Evolutionary conservation across 2,113 vertebrate genomes (phyloP).

Genomic region (Pholis gunnellus): DNA sequence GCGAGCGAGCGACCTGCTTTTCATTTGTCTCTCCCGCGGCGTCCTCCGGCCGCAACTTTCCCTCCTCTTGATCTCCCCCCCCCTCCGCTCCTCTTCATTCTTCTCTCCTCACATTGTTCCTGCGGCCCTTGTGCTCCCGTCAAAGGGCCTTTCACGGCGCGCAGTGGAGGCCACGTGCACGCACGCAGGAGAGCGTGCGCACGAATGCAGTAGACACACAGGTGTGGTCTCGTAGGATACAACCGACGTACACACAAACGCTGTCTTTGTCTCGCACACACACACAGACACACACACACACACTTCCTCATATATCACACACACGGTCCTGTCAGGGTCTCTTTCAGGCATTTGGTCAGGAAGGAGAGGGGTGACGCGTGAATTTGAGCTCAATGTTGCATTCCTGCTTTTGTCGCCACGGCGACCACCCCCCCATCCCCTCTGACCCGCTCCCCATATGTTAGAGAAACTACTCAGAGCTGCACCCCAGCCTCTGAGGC

Average conservation of each 20-base stretch:
- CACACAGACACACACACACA: background rate
- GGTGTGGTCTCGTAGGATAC: slow-evolving; percentile 33
- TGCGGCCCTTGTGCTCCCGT: slow-evolving; percentile 52
- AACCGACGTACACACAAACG: background rate
- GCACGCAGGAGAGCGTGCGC: slow-evolving; percentile 16
- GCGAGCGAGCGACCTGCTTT: background rate
- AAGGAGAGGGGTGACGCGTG: slow-evolving; percentile 42
- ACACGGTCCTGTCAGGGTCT: slow-evolving; percentile 44
- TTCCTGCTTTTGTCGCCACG: slow-evolving; percentile 78
- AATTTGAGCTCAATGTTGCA: slow-evolving; percentile 65
- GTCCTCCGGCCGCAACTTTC: background rate
- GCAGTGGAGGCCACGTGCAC: background rate
- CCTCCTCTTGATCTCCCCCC: slow-evolving; percentile 18
- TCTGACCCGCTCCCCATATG: background rate
- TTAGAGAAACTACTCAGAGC: slow-evolving; percentile 7
- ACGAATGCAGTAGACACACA: slow-evolving; percentile 20
- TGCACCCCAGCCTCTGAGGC: slow-evolving; percentile 4
- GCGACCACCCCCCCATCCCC: slow-evolving; percentile 54
- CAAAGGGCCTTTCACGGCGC: slow-evolving; percentile 59
- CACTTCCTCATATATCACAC: background rate
- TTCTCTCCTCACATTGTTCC: slow-evolving; percentile 58
- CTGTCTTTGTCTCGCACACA: background rate
- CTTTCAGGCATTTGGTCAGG: slow-evolving; percentile 47
- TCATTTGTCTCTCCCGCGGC: background rate
- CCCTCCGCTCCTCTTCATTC: slow-evolving; percentile 49